Evolutionary conservation across 2,888 invertebrate species (phyloP), one percentile per base, ranked within the genome.

Genomic region (Leptinotarsa tumamoca): DNA sequence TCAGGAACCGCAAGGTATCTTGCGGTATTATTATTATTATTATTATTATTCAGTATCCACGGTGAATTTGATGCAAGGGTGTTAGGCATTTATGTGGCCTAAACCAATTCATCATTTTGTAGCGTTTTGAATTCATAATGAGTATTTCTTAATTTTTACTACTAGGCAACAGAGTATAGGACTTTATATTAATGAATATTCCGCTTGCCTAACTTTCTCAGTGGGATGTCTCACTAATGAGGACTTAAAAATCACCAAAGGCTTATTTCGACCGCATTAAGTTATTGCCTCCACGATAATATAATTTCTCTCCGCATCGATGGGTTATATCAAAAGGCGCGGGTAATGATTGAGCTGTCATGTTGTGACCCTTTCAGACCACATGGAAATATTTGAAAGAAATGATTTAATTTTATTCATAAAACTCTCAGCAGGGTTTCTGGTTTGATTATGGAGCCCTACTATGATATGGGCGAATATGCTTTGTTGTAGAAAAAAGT

Each of bases 291-390:
- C n/a, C n/a, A 63, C 33, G 63, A 33, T 33, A 63, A 43, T 43
- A 63, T 63, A 27, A 63, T 63, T 63, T 17, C 33, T 63, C 63
- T 27, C n/a, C n/a, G n/a, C 63, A n/a, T 33, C 17, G 7, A 43
- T 63, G 63, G 43, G 15, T 63, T 63, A 33, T 63, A 14, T 63
- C 43, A 63, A 43, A 63, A 33, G 63, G 63, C 33, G 4, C 17
- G 63, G 10, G 3, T 63, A 63, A 43, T 63, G 63, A 63, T 63
- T 63, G 43, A 63, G 63, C 63, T 63, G 63, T 63, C 63, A 63
- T 43, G 43, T n/a, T 43, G 63, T 63, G 63, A 17, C 63, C 43
- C 63, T 63, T 63, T n/a, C 33, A 63, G 63, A 63, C 63, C 43
- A 63, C 63, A 63, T 63, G n/a, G 63, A 63, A 63, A 17, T 43